Evolutionary conservation across 1,140 invertebrate species (phyloP).

Genomic region (Saccostrea cuccullata): DNA sequence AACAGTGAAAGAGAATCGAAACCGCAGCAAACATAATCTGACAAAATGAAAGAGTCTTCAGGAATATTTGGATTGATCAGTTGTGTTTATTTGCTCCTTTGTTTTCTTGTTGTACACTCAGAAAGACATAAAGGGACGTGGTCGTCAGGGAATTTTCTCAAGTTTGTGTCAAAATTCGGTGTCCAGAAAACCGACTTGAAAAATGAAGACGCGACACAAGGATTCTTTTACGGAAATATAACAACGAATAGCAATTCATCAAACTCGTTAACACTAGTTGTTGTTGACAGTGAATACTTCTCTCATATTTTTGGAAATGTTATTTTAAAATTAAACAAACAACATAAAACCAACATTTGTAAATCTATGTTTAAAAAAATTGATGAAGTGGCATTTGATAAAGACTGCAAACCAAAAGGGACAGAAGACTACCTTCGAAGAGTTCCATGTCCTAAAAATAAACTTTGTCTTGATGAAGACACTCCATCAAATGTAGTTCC

Average conservation of each 20-base stretch:
- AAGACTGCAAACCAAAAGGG: slow-evolving; percentile 87
- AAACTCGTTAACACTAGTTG: slow-evolving; percentile 87
- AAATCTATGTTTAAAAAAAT: slow-evolving; percentile 91
- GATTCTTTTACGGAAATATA: slow-evolving; percentile 97
- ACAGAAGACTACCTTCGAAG: slow-evolving; percentile 90
- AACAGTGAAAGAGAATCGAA: not conserved
- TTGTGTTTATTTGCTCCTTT: not conserved
- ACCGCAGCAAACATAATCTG: not conserved
- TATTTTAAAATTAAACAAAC: slow-evolving; percentile 61
- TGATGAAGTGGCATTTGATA: slow-evolving; percentile 90
- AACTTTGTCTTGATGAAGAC: slow-evolving; percentile 92
- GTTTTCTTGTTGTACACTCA: not conserved
- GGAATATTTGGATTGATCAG: not conserved
- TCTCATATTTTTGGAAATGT: slow-evolving; percentile 92
- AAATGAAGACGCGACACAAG: slow-evolving; percentile 88
- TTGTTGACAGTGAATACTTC: slow-evolving; percentile 92
- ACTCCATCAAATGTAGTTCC: slow-evolving; percentile 89
- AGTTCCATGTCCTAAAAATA: slow-evolving; percentile 89
- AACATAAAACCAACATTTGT: slow-evolving; percentile 86
- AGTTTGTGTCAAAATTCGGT: slow-evolving; percentile 95
- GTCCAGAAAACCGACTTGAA: slow-evolving; percentile 96
- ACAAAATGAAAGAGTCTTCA: not conserved
- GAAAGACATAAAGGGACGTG: slow-evolving; percentile 70
- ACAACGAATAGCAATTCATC: slow-evolving; percentile 84
- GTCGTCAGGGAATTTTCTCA: slow-evolving; percentile 91